Evolutionary conservation across 2,113 vertebrate genomes (phyloP), one percentile per base, ranked within the genome.

Genomic region (Zosterops borbonicus): DNA sequence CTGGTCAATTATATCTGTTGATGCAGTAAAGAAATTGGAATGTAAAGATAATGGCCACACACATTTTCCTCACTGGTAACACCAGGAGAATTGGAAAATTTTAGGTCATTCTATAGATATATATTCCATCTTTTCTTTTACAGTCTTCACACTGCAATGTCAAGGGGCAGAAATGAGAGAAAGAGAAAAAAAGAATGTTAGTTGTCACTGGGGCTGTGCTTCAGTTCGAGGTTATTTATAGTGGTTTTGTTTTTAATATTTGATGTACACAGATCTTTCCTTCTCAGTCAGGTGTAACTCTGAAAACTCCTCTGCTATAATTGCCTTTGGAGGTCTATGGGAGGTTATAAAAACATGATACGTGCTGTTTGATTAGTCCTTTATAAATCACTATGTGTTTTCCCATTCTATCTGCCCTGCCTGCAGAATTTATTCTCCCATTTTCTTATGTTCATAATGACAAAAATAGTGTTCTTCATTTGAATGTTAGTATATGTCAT

Each of bases 201-300:
- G 58, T 90, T 94, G 69, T 87, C 88, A 75, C 80, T 71, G 52
- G 46, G 52, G 31, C 53, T 86, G 37, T 93, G 52, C 69, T 96
- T 94, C 92, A 83, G 82, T 87, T 74, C 46, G 60, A 86, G 85
- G 76, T 92, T 97, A 96, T 94, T 96, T 96, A 96, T 93, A 96
- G 92, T 83, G 92, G 70, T 75, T 89, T 96, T 88, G 92, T 22
- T 94, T 96, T 95, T 95, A 94, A 95, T 95, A 95, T 95, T 95
- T 96, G 85, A 95, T 96, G 76, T 90, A 86, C 79, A 56, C 93
- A 96, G 88, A 94, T 86, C 94, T 95, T 96, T 92, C 92, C 41
- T 42, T 93, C 90, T 94, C 94, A 88, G 83, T 96, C 92, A 93
- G 92, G 76, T 96, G 80, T 92, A 96, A 90, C 82, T 73, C 73